These are phyloP conservation scores for Rugalucina vietnamica DNA, from an alignment of 2,888 invertebrate species.

Conservation along the genomic window DNA sequence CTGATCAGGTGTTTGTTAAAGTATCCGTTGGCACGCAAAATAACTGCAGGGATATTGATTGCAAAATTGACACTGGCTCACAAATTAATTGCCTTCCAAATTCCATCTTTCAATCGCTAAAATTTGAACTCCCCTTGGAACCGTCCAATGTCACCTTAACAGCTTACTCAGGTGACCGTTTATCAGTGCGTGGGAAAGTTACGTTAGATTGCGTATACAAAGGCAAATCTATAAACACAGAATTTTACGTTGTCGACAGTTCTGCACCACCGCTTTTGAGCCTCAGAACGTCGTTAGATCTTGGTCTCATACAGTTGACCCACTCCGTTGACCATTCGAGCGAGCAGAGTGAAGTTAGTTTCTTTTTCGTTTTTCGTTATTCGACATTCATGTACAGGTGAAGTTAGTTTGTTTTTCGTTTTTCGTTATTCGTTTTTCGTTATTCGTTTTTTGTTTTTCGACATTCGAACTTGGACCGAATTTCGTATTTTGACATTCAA, in stretches of 20 bases:
- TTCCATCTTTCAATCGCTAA: neutral
- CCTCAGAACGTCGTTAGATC: neutral
- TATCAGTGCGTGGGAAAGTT: neutral
- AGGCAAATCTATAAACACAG: neutral
- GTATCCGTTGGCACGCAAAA: neutral
- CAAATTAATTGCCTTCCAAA: neutral
- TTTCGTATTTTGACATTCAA: too few species aligned
- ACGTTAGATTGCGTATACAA: neutral
- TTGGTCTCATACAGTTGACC: neutral
- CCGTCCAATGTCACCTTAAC: neutral
- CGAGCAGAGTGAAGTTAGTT: too few species aligned
- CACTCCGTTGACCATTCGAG: constrained; percentile 10
- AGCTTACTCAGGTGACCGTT: neutral
- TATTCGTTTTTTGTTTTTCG: too few species aligned
- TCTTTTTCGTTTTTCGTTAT: too few species aligned
- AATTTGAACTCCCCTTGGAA: too few species aligned
- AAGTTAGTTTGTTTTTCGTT: too few species aligned
- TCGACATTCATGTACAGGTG: too few species aligned
- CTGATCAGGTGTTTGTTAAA: neutral
- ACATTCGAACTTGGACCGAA: too few species aligned
- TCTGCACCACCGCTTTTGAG: neutral
- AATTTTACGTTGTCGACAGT: neutral
- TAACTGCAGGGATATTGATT: neutral
- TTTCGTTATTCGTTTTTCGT: too few species aligned
- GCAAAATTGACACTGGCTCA: neutral